Evolutionary conservation across 2,888 invertebrate genomes (phyloP), one percentile per base, ranked within the genome.

Genomic region (Hedya salicella): DNA sequence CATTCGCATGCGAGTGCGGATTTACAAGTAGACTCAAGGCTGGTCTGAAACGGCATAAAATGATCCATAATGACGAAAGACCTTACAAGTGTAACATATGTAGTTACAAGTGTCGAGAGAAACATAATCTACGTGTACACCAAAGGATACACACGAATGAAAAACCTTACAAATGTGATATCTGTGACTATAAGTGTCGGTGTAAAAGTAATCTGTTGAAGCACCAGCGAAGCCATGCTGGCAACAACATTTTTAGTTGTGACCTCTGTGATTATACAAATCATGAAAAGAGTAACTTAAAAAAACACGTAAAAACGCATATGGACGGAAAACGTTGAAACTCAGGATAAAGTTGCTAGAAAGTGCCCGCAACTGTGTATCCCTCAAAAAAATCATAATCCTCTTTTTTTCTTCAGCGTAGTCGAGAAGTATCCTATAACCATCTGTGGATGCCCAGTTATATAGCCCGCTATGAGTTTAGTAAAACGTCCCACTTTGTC

Each of bases 31-130:
- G 44, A 3, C 16, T 57, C 9, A 46, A 42, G 9, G 2, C n/a
- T 32, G 57, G 57, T n/a, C 8, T 57, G 9, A 57, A 17, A 57
- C 57, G 57, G n/a, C 57, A 57, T 16, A 25, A 32, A 32, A 46
- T 57, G 57, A 57, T 57, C 17, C 57, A 57, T 32, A 57, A 13
- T 0, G 32, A 6, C n/a, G 44, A 46, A 9, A 44, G 32, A 19
- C 57, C 57, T 2, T 16, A 44, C n/a, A 19, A 46, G n/a, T 57
- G 57, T 16, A 8, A 4, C 8, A 2, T 8, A 3, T 57, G 57
- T 19, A 32, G 44, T 19, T 57, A 57, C n/a, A 46, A n/a, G 9
- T 32, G 57, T 17, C 25, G 57, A 2, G 44, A 44, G 11, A 19
- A 14, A 3, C 44, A 44, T 3, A 32, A 30, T 19, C 32, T 57